Conservation (phyloP, 2,888 invertebrate species). For the Sesia bembeciformis region DNA sequence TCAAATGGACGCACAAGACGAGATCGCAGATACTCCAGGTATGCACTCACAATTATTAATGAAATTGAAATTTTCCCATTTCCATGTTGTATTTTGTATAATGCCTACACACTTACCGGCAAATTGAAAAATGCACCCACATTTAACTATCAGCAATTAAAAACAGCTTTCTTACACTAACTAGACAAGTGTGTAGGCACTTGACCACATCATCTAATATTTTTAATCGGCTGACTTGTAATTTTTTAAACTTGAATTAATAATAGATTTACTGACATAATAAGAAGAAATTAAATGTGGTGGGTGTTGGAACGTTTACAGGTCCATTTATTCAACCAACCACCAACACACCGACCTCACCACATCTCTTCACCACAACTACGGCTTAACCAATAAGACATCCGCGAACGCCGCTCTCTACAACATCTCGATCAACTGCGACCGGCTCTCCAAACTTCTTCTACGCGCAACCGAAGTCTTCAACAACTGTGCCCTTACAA, state of each 20-base stretch:
- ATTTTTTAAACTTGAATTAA: too few relatives aligned
- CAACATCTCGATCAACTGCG: constrained; percentile 57
- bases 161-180: too few relatives aligned
- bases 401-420: constrained; percentile 59
- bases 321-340: constrained; percentile 75
- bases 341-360: constrained; percentile 72
- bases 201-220: too few relatives aligned
- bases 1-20: constrained; percentile 88
- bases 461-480: constrained; percentile 59
- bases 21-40: constrained; percentile 69
- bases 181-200: too few relatives aligned
- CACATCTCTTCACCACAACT: constrained; percentile 73
- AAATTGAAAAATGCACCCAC: too few relatives aligned
- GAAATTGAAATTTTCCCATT: neutral
- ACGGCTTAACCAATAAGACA: constrained; percentile 63
- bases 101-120: neutral
- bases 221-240: too few relatives aligned
- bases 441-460: constrained; percentile 59
- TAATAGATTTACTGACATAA: too few relatives aligned
- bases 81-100: neutral
- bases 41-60: neutral
- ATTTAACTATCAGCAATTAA: too few relatives aligned
- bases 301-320: constrained; percentile 76
- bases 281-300: constrained; percentile 64
- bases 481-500: constrained; percentile 50